phyloP scores from a whole-genome alignment of 2,888 invertebrate genomes.

The Mesoligia furuncula region DNA sequence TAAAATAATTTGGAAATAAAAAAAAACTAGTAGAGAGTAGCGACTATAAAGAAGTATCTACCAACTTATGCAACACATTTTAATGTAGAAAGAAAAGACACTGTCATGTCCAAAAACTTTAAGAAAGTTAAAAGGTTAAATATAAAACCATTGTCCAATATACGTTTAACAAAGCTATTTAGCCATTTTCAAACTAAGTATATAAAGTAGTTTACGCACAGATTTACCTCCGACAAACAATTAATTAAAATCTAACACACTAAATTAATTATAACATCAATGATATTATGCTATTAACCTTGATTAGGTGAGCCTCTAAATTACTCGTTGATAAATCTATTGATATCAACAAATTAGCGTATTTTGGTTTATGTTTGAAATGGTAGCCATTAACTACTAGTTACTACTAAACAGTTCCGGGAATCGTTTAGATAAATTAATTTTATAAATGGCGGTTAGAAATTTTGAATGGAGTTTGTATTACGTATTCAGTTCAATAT shows the following conservation, averaged over 20 bases:
- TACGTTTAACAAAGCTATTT: neutral
- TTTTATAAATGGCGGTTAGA: neutral
- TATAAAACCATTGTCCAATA: too few species aligned
- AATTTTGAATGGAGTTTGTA: slow-evolving; percentile 6
- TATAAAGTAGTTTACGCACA: neutral
- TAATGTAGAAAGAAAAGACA: neutral
- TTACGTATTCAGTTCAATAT: neutral
- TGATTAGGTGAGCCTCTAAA: slow-evolving; percentile 39
- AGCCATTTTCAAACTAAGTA: neutral
- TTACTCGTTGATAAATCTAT: slow-evolving; percentile 16
- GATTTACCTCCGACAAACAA: slow-evolving; percentile 17
- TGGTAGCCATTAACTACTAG: neutral
- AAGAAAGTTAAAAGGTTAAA: too few species aligned
- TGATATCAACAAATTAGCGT: slow-evolving; percentile 25
- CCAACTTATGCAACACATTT: neutral
- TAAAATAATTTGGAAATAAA: neutral
- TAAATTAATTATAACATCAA: slow-evolving; percentile 20
- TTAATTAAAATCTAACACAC: slow-evolving; percentile 4
- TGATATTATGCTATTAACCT: slow-evolving; percentile 22
- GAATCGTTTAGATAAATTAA: slow-evolving; percentile 3
- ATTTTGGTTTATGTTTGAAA: slow-evolving; percentile 22
- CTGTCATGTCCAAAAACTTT: neutral
- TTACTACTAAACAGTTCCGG: neutral
- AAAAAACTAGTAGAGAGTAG: neutral
- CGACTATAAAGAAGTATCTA: neutral